Evolutionary conservation across 2,888 invertebrate genomes (phyloP), one percentile per base, ranked within the genome.

Genomic region (Resseliella maxima): DNA sequence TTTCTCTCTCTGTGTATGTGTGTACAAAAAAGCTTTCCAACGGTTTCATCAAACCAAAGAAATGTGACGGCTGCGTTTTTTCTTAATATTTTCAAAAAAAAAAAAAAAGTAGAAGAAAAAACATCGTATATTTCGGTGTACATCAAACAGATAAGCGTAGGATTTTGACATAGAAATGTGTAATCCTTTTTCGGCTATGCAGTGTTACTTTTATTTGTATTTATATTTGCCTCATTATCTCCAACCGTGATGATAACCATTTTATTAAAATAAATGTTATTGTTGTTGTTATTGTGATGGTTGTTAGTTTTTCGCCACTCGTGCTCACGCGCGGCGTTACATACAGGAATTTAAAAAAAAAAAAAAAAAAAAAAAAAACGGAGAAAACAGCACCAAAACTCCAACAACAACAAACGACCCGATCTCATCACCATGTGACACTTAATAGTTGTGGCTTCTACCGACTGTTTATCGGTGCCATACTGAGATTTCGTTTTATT

Each of bases 161-260:
- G 83, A 38, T 83, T 38, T 83, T 38, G 36, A 38, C 38, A 83
- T 83, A 36, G 38, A 83, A n/a, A 59, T 59, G 59, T 59, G 72
- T 35, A 31, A 72, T 72, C 36, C 72, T 36, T 36, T 72, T 72
- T 72, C 35, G 72, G 36, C 38, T 36, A 24, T 38, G 36, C 38
- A 83, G 38, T 83, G 83, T 83, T 83, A 83, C 36, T 83, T 83
- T 36, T 83, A 36, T 38, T 83, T 38, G 38, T 83, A 38, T 83
- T 36, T 83, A 38, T 83, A 83, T 36, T 83, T 24, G 83, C 38
- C 83, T 83, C 36, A 83, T 83, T 83, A 38, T 38, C 83, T 83
- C 83, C 83, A 83, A 83, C 83, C 36, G 83, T 38, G 83, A 83
- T 83, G 83, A 83, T 38, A 83, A 83, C 38, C 83, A 83, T 83